A percentile compares a stretch with the other conserved stretches of the same genome.
These are phyloP conservation scores for Lates japonicus DNA, from an alignment of 2,797 vertebrate species.

Conservation along the genomic window DNA sequence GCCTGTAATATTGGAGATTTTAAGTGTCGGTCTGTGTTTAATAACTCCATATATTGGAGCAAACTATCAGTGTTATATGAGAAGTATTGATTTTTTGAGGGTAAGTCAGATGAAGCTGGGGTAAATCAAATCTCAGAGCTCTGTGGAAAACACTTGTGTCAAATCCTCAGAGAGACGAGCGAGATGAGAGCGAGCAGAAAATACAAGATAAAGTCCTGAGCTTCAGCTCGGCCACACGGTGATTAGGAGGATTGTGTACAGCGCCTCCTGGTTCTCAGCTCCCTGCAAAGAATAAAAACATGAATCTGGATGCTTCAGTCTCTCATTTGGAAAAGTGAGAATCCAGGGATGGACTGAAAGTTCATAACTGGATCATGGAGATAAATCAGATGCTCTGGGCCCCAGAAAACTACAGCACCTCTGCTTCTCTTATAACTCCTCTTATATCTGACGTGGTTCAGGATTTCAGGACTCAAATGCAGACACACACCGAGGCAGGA, in stretches of 20 bases:
- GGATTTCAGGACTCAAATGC: too few relatives aligned
- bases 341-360: neutral
- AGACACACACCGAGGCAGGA: too few relatives aligned
- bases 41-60: neutral
- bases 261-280: neutral
- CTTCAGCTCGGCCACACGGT: neutral
- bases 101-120: neutral
- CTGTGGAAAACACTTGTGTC: neutral
- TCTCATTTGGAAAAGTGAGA: neutral
- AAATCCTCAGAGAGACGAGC: neutral
- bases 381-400: neutral
- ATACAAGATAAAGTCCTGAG: neutral
- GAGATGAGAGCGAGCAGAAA: neutral
- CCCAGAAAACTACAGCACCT: neutral
- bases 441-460: too few relatives aligned
- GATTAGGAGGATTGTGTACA: neutral
- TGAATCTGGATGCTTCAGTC: too few relatives aligned
- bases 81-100: constrained; percentile 6
- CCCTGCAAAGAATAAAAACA: neutral
- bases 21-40: neutral
- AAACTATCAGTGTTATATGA: constrained; percentile 2
- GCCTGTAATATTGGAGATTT: neutral
- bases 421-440: too few relatives aligned
- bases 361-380: neutral
- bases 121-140: constrained; percentile 7